Evolutionary conservation across 2,797 vertebrate species (phyloP).

Genomic region (Leuciscus waleckii): DNA sequence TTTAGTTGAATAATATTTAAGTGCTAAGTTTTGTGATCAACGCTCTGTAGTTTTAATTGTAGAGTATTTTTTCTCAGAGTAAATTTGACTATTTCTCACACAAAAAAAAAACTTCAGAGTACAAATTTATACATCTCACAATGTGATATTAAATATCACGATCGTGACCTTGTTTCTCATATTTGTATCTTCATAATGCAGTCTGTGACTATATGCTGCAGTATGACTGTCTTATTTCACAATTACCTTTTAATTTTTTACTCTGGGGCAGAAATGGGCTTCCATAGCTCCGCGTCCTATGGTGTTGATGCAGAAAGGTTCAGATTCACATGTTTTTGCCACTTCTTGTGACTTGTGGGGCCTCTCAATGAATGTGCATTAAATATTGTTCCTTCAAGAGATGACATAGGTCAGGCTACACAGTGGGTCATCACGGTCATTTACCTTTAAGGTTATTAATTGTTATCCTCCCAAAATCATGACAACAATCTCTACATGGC

Average conservation of each 20-base stretch:
- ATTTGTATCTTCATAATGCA: neutral
- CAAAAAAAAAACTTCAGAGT: no score
- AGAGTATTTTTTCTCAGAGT: neutral
- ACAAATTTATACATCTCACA: no score
- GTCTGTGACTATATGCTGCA: neutral
- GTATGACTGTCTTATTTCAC: neutral
- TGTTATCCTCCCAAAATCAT: slow-evolving; percentile 67
- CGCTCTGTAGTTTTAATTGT: neutral
- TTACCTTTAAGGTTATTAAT: slow-evolving; percentile 77
- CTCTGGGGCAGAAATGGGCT: neutral
- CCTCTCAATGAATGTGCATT: slow-evolving; percentile 62
- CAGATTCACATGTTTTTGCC: slow-evolving; percentile 54
- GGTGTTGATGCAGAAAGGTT: slow-evolving; percentile 46
- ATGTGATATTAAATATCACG: neutral
- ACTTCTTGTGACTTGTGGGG: slow-evolving; percentile 48
- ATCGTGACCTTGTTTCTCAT: slow-evolving; percentile 29
- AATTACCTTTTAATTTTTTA: slow-evolving; percentile 44
- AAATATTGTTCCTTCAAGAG: slow-evolving; percentile 31
- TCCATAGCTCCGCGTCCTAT: slow-evolving; percentile 22
- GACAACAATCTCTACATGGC: slow-evolving; percentile 73
- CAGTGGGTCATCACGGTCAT: slow-evolving; percentile 50
- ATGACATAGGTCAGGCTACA: slow-evolving; percentile 9
- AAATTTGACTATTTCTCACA: neutral
- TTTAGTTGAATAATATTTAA: neutral
- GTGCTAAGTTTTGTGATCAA: neutral